Base-by-base conservation (phyloP, 2,113 vertebrate genomes). In the Eublepharis macularius region DNA sequence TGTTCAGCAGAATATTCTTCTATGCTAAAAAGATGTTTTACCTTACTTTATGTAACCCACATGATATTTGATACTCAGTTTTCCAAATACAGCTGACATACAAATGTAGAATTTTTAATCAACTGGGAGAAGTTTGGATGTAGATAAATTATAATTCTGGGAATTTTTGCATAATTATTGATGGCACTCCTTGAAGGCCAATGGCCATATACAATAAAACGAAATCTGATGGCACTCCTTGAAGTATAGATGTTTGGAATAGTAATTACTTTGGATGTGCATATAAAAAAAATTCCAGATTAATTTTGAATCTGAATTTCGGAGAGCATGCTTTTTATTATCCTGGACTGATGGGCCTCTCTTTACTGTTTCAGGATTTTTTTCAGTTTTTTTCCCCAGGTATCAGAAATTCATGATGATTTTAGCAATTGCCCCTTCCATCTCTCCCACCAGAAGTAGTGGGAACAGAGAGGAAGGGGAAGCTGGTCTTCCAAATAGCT, bases 141-240 rank as follows among this genome's bases (percentile, higher is more conserved):
- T 5, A 82, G 24, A 47, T 32, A 29, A 72, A 8, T 36, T 93
- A 4, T 60, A 0, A 19, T 83, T 75, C 76, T 2, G 70, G 85
- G 4, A 57, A 82, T 82, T 90, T 54, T 86, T 26, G 85, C 70
- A 43, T 12, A 85, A 12, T n/a, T n/a, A n/a, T n/a, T n/a, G 57
- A 86, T 76, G 66, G 76, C 34, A 80, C 10, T 4, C 29, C 5
- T 4, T 13, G 17, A 86, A n/a, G 54, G n/a, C n/a, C n/a, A n/a
- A n/a, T n/a, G n/a, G n/a, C n/a, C n/a, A n/a, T n/a, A n/a, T n/a
- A n/a, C n/a, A n/a, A n/a, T n/a, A n/a, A n/a, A n/a, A n/a, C n/a
- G n/a, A n/a, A n/a, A n/a, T n/a, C n/a, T n/a, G 57, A 86, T 76
- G 66, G 76, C 34, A 80, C 10, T 4, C 29, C 5, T 4, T 13